phyloP scores from a whole-genome alignment of 2,113 vertebrate species.

The Grallaria varia region DNA sequence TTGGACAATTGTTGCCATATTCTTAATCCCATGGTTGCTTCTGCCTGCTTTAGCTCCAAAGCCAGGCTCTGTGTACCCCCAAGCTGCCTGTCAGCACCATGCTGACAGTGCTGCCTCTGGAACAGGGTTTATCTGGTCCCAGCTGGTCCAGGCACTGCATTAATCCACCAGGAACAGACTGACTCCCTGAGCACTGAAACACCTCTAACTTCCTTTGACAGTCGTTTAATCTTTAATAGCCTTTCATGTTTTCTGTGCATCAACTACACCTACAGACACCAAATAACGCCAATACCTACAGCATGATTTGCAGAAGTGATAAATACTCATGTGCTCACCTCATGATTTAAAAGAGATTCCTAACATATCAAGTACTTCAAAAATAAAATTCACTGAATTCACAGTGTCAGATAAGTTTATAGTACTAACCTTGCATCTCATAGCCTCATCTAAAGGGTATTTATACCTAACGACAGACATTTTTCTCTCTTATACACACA shows the following conservation, averaged over 20 bases:
- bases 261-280: background rate
- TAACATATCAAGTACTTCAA: background rate
- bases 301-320: background rate
- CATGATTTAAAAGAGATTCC: background rate
- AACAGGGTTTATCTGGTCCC: background rate
- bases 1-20: background rate
- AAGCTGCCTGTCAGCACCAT: background rate
- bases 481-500: background rate
- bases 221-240: background rate
- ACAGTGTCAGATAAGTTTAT: background rate
- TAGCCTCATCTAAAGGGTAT: background rate
- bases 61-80: fast-evolving
- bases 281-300: background rate
- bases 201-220: background rate
- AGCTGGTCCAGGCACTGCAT: background rate
- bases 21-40: fast-evolving
- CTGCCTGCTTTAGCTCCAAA: background rate
- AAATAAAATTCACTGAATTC: background rate
- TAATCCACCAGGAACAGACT: background rate
- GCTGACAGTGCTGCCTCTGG: background rate
- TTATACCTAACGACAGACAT: background rate
- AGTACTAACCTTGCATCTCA: background rate
- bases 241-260: background rate
- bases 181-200: background rate
- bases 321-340: background rate